A percentile compares a stretch with the other conserved stretches of the same genome.
These are phyloP conservation scores for Drosophila glabriapex DNA, from an alignment of 2,888 invertebrate genomes.

Conservation along the genomic window DNA sequence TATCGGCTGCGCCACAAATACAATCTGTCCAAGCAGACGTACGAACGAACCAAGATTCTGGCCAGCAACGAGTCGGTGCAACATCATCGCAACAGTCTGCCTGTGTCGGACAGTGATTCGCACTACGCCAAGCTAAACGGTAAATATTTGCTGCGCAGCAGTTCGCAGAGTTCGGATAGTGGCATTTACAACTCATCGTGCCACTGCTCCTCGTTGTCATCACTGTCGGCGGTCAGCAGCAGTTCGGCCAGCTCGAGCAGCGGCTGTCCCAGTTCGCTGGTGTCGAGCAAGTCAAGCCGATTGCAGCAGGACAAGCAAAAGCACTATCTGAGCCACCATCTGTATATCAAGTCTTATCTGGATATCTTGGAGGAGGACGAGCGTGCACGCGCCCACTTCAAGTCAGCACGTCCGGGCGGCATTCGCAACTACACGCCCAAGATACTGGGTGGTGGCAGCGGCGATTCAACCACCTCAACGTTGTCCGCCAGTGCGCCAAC, in stretches of 20 bases:
- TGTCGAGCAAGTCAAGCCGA: conserved; percentile 80
- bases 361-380: conserved; percentile 86
- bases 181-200: conserved; percentile 84
- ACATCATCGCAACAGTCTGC: conserved; percentile 32
- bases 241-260: conserved; percentile 84
- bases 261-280: conserved; percentile 70
- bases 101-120: conserved; percentile 61
- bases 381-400: conserved; percentile 85
- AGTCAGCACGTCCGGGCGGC: conserved; percentile 87
- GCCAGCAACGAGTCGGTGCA: conserved; percentile 22
- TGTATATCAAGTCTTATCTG: conserved; percentile 87
- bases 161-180: conserved; percentile 82
- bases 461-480: conserved; percentile 30
- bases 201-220: conserved; percentile 78
- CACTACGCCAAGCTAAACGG: conserved; percentile 68
- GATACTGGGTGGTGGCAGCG: conserved; percentile 86
- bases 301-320: conserved; percentile 84
- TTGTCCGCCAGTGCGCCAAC: conserved; percentile 72
- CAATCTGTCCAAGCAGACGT: conserved; percentile 77
- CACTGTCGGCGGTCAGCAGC: conserved; percentile 84
- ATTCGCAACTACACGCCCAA: conserved; percentile 91
- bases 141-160: conserved; percentile 56
- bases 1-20: conserved; percentile 77
- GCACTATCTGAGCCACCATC: conserved; percentile 86
- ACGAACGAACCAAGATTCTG: conserved; percentile 74